A percentile compares a stretch with the other conserved stretches of the same genome.
Conservation (phyloP, 2,888 invertebrate genomes). For the Ecliptopera silaceata region DNA sequence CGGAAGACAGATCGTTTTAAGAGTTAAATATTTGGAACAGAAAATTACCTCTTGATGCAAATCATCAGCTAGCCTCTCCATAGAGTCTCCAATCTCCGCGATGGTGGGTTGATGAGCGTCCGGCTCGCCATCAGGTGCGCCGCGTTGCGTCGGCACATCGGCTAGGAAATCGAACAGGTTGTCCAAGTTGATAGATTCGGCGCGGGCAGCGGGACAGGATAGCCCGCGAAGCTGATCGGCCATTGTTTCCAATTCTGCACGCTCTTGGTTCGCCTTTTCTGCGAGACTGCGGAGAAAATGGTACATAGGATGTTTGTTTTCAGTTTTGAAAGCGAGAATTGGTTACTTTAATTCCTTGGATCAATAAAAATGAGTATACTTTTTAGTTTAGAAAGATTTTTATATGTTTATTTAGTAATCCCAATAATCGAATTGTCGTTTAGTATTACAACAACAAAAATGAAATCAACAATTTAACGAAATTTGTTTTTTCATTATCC, state of each 20-base stretch:
- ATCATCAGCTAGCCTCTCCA: slow-evolving; percentile 92
- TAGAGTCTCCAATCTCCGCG: slow-evolving; percentile 92
- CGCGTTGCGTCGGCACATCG: slow-evolving; percentile 84
- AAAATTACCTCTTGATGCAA: slow-evolving; percentile 91
- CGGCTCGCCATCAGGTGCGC: slow-evolving; percentile 77
- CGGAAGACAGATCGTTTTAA: too few relatives aligned
- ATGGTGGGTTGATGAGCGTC: slow-evolving; percentile 85
- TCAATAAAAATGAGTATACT: not conserved
- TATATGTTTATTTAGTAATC: too few relatives aligned
- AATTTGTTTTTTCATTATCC: too few relatives aligned
- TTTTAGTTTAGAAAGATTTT: too few relatives aligned
- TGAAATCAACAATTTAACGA: too few relatives aligned
- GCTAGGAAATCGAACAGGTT: slow-evolving; percentile 95
- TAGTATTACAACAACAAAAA: too few relatives aligned
- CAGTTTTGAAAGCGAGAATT: too few relatives aligned
- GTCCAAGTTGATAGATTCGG: slow-evolving; percentile 93
- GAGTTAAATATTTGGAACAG: not conserved
- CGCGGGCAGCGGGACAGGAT: slow-evolving; percentile 63
- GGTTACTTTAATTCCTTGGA: not conserved
- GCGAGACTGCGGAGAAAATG: slow-evolving; percentile 73
- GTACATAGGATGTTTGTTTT: too few relatives aligned
- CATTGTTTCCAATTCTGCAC: slow-evolving; percentile 80
- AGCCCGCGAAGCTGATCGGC: slow-evolving; percentile 72
- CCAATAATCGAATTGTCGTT: too few relatives aligned
- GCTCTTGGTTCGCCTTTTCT: slow-evolving; percentile 85